Conservation (phyloP, 2,888 invertebrate genomes). For the Teinopalpus imperialis region DNA sequence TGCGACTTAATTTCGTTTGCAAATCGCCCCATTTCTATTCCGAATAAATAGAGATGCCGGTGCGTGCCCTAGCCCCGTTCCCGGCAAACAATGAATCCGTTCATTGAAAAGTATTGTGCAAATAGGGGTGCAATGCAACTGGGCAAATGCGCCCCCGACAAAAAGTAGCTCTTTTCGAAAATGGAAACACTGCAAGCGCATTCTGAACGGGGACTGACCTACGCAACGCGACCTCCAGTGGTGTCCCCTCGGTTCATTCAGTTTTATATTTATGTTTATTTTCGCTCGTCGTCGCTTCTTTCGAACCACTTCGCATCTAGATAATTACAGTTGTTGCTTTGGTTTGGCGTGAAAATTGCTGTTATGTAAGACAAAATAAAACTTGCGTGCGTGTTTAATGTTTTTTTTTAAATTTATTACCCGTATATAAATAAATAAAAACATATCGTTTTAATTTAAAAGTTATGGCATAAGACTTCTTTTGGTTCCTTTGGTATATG, state of each 20-base stretch:
- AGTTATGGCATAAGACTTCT: no score
- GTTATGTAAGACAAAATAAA: no score
- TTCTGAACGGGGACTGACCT: slow-evolving; percentile 32
- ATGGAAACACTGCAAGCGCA: slow-evolving; percentile 36
- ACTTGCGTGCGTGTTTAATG: no score
- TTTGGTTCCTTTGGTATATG: no score
- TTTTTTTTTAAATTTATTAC: no score
- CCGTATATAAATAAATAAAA: no score
- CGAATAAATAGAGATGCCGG: slow-evolving; percentile 36
- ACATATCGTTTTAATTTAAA: no score
- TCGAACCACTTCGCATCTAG: neutral
- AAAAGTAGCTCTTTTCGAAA: slow-evolving; percentile 59
- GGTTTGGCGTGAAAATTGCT: neutral
- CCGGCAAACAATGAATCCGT: slow-evolving; percentile 57
- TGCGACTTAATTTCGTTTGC: slow-evolving; percentile 20
- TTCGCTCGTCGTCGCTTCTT: slow-evolving; percentile 12
- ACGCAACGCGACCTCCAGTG: slow-evolving; percentile 34
- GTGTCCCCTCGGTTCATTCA: slow-evolving; percentile 24
- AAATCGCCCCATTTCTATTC: slow-evolving; percentile 33
- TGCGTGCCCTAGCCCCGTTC: slow-evolving; percentile 32
- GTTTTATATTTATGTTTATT: slow-evolving; percentile 29
- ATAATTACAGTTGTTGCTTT: slow-evolving; percentile 5
- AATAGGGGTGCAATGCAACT: slow-evolving; percentile 53
- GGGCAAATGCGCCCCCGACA: slow-evolving; percentile 48
- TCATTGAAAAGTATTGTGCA: slow-evolving; percentile 72